Evolutionary conservation across 2,888 invertebrate species (phyloP), one percentile per base, ranked within the genome.

Genomic region (Lordiphosa fenestrarum): DNA sequence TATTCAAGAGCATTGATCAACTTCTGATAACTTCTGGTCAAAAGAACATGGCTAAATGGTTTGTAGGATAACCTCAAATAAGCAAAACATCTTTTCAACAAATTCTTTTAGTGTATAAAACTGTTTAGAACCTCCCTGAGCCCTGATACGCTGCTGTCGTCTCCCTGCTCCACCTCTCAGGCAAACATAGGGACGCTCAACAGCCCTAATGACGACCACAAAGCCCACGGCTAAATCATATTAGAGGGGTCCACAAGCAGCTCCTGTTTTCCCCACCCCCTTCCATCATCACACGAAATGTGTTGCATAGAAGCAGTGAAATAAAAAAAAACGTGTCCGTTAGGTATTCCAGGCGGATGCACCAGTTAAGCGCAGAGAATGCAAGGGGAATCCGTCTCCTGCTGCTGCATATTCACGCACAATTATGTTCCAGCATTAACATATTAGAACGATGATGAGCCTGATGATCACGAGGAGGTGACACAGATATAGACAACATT

Each of bases 281-380:
- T 15, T 15, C 15, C 44, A 30, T 38, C 49, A 13, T 13, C 10
- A 13, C 35, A 25, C 42, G 30, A 47, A 35, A 13, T 53, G 37
- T 46, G 23, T 57, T 48, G 49, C 30, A 37, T 51, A 35, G 46
- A 40, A 41, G 58, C 50, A 64, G 49, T 7, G 7, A 25, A 25
- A 7, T 7, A 42, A 46, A 53, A 76, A 83, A 78, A 80, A n/a
- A n/a, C n/a, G 85, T 86, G 85, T 85, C 85, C 78, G 58, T 66
- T 62, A 62, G 71, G 63, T 62, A 56, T 66, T 61, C 66, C 61
- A 58, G 51, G 52, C 61, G 70, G 55, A 69, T 65, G 57, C 67
- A 47, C 53, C 60, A 54, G 60, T 66, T 53, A 33, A n/a, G 46
- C 35, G 47, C 12, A 6, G 40, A 39, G 35, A 19, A 44, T 49